Conservation (phyloP, 2,888 invertebrate species). For the Xylota sylvarum region DNA sequence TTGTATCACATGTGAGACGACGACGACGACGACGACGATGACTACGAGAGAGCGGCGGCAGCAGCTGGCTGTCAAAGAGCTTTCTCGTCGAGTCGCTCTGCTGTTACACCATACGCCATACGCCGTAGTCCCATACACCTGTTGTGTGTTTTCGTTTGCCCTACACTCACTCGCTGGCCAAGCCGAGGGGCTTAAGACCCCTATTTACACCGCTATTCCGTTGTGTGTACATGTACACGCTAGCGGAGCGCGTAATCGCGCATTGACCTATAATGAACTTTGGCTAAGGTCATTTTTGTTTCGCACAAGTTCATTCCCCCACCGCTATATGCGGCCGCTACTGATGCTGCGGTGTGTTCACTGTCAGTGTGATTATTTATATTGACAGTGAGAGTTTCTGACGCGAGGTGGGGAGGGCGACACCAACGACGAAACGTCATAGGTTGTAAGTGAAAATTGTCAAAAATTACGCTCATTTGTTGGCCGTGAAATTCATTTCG, state of each 20-base stretch:
- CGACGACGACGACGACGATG: conserved; percentile 1
- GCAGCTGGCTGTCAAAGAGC: conserved; percentile 42
- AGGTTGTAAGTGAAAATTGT: conserved; percentile 18
- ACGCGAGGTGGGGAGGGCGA: not conserved
- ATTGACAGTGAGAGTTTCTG: conserved; percentile 23
- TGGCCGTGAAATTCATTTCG: conserved; percentile 23
- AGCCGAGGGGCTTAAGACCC: conserved; percentile 42
- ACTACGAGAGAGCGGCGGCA: not conserved
- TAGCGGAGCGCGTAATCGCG: conserved; percentile 64
- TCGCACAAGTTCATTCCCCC: conserved; percentile 65
- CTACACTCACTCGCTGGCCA: conserved; percentile 12
- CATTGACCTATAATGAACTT: conserved; percentile 69
- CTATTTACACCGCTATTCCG: conserved; percentile 14
- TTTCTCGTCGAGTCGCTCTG: conserved; percentile 18
- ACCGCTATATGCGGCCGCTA: not conserved
- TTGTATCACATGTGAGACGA: not conserved
- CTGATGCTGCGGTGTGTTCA: conserved; percentile 15
- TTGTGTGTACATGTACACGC: conserved; percentile 16
- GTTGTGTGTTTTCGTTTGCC: conserved; percentile 52
- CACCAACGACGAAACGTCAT: conserved; percentile 5
- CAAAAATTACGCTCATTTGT: conserved; percentile 19
- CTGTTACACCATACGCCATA: conserved; percentile 23
- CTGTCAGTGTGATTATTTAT: not conserved
- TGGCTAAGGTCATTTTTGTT: conserved; percentile 66
- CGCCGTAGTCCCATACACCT: conserved; percentile 39